These are phyloP conservation scores for Glossophaga mutica DNA, from an alignment of 2,797 vertebrate species.

Conservation along the genomic window DNA sequence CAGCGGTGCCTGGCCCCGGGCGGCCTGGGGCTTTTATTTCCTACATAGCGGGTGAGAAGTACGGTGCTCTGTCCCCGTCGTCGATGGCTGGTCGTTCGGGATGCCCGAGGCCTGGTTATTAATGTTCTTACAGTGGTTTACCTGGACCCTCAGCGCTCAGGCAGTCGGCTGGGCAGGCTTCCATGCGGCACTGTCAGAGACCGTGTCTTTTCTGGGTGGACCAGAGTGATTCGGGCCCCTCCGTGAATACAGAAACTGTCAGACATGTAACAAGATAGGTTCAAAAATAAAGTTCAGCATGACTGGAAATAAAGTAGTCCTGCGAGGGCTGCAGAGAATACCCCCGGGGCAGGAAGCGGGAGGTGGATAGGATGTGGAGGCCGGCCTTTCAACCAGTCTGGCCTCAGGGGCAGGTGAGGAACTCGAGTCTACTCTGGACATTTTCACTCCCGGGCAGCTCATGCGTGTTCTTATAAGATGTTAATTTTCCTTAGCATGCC, in stretches of 20 bases:
- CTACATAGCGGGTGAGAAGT: constrained; percentile 70
- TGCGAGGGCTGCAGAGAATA: background rate
- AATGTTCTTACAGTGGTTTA: constrained; percentile 59
- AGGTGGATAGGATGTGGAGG: background rate
- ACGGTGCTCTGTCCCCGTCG: constrained; percentile 50
- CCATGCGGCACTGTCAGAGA: constrained; percentile 32
- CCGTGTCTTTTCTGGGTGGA: background rate
- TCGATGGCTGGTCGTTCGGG: constrained; percentile 31
- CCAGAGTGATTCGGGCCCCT: background rate
- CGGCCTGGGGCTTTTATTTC: constrained; percentile 71
- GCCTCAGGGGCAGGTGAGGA: background rate
- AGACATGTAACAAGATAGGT: constrained; percentile 8
- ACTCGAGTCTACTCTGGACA: background rate
- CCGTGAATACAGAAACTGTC: background rate
- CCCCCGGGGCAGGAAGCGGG: background rate
- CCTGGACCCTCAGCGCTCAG: background rate
- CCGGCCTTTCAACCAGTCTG: fast-evolving
- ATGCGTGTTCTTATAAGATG: constrained; percentile 80
- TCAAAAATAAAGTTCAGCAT: constrained; percentile 50
- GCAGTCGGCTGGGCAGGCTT: constrained; percentile 38
- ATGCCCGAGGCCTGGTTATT: constrained; percentile 53
- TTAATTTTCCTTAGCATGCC: constrained; percentile 78
- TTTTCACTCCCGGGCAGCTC: constrained; percentile 67
- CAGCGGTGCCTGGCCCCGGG: constrained; percentile 54
- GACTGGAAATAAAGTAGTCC: constrained; percentile 40